Evolutionary conservation across 2,113 vertebrate species (phyloP), one percentile per base, ranked within the genome.

Genomic region (Mixornis gularis): DNA sequence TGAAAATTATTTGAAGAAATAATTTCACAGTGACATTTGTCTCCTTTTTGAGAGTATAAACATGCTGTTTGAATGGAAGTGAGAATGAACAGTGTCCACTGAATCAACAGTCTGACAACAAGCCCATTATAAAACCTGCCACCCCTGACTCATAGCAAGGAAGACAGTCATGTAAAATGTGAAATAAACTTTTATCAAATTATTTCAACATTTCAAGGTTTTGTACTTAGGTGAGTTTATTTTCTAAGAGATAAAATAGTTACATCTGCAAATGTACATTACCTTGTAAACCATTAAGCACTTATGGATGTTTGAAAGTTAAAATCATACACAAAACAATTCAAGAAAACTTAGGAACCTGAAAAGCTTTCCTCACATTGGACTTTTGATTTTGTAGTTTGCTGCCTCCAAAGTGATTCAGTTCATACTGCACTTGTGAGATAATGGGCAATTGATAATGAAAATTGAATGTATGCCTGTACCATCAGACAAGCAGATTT

Each of bases 211-310:
- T 73, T 58, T n/a, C 41, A 71, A 27, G 15, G 25, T 52, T 93
- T 96, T 91, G 36, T 88, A 97, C 69, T 86, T 41, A 49, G 64
- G 92, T 25, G 32, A 89, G 53, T 97, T 98, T 96, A 95, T 97
- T 98, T 94, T 89, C 89, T 89, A 94, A 84, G 94, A 96, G 59
- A 87, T 70, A 87, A 78, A 96, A 97, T 59, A 95, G 56, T 93
- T 64, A 89, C 52, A 93, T 77, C 64, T 94, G 46, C 13, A 89
- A 91, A 81, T 49, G 44, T 43, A 94, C 89, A 93, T 72, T 93
- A 70, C 85, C 78, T 43, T 92, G 89, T 88, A 97, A 94, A 95
- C 87, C 93, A 96, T 82, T 92, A 85, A 97, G 97, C 90, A 93
- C 94, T 97, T 97, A 84, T 52, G 77, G 38, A 73, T 90, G 38